These are phyloP conservation scores for Chrysolina oricalcia DNA, from an alignment of 2,888 invertebrate genomes.

Conservation along the genomic window DNA sequence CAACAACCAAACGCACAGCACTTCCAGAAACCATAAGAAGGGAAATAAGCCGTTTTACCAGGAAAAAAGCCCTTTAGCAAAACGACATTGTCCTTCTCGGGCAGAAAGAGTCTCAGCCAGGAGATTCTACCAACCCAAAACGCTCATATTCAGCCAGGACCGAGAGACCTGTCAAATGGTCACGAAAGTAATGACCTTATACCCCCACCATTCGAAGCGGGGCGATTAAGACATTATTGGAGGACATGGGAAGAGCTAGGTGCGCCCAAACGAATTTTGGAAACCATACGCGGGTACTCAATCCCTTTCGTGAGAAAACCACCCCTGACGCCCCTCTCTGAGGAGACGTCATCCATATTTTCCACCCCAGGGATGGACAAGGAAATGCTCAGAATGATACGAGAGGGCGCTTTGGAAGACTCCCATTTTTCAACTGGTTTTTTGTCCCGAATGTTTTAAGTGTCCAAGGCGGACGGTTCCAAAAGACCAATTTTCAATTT, in stretches of 20 bases:
- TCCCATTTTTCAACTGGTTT: conserved; percentile 34
- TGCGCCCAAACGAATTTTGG: background rate
- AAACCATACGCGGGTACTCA: background rate
- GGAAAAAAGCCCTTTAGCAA: background rate
- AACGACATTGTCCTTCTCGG: background rate
- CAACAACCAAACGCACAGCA: background rate
- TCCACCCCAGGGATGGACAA: background rate
- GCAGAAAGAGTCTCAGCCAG: background rate
- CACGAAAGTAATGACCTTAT: too few relatives aligned
- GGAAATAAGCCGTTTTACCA: background rate
- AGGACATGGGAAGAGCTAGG: background rate
- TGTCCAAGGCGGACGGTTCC: conserved; percentile 40
- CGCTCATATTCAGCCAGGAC: background rate
- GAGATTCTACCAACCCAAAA: too few relatives aligned
- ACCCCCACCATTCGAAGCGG: too few relatives aligned
- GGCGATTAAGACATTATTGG: too few relatives aligned
- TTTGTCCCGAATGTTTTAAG: background rate
- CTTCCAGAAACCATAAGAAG: background rate
- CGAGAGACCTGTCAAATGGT: too few relatives aligned
- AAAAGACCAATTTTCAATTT: conserved; percentile 45
- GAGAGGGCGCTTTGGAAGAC: conserved; percentile 33
- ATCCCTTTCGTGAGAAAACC: background rate
- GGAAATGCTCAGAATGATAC: background rate
- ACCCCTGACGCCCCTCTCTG: background rate
- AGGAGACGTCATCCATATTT: background rate